Conservation (phyloP, 2,113 vertebrate species). For the Cisticola juncidis region DNA sequence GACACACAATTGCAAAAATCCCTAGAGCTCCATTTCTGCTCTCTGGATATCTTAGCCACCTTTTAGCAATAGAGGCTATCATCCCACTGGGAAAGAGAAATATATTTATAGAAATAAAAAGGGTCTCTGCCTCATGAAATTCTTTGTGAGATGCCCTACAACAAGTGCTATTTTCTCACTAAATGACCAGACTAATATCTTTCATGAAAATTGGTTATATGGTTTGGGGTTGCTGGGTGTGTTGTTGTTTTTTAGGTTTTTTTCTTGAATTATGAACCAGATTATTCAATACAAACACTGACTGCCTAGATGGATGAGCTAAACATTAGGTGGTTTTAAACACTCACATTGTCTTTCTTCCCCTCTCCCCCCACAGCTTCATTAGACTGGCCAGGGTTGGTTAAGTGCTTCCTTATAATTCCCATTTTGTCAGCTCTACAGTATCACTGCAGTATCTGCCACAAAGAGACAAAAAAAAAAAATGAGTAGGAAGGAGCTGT, state of each 20-base stretch:
- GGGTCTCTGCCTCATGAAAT: not conserved
- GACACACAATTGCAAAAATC: not conserved
- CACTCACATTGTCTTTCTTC: not conserved
- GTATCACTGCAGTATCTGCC: constrained; percentile 11
- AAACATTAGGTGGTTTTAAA: not conserved
- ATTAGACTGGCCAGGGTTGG: not conserved
- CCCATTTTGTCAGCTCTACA: constrained; percentile 22
- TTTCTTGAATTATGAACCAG: not conserved
- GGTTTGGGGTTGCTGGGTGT: not conserved
- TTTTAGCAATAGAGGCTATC: not conserved
- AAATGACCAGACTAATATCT: not conserved
- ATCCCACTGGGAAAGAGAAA: not conserved
- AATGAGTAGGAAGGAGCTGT: constrained; percentile 32
- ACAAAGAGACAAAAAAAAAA: not conserved
- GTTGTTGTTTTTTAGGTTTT: no score
- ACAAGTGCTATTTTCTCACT: not conserved
- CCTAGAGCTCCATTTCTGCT: not conserved
- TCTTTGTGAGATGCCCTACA: not conserved
- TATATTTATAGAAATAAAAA: not conserved
- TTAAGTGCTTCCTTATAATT: constrained; percentile 11
- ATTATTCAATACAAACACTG: not conserved
- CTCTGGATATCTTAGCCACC: not conserved
- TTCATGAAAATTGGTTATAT: not conserved
- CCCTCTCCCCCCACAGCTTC: not conserved
- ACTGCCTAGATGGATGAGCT: not conserved